A percentile compares a stretch with the other conserved stretches of the same genome.
phyloP scores from a whole-genome alignment of 2,797 vertebrate genomes.

The Etheostoma nigrum region DNA sequence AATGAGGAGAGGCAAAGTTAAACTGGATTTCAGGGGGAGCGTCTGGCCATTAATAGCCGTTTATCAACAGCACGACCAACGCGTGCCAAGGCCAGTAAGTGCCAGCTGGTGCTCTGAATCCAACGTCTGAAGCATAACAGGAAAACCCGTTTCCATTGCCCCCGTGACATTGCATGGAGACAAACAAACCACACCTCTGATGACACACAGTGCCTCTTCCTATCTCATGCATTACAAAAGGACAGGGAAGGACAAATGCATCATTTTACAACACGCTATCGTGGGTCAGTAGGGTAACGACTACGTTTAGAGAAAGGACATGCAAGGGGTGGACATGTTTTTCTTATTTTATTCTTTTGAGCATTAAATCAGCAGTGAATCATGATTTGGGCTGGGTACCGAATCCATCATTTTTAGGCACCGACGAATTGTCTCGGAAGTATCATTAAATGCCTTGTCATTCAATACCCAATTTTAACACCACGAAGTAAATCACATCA shows the following conservation, averaged over 20 bases:
- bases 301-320: background rate
- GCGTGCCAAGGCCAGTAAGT: conserved; percentile 59
- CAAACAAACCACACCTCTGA: conserved; percentile 46
- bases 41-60: conserved; percentile 70
- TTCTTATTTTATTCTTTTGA: background rate
- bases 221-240: conserved; percentile 21
- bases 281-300: conserved; percentile 28
- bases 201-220: conserved; percentile 13
- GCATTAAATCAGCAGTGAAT: conserved; percentile 1
- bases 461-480: no score
- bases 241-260: conserved; percentile 22
- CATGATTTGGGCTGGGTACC: no score
- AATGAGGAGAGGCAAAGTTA: conserved; percentile 62
- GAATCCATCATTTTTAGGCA: no score
- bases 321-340: background rate
- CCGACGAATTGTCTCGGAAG: no score
- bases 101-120: conserved; percentile 70
- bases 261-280: conserved; percentile 19
- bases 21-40: conserved; percentile 69
- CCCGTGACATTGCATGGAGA: conserved; percentile 3
- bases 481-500: no score
- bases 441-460: no score
- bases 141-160: conserved; percentile 36
- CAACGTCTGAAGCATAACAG: conserved; percentile 35
- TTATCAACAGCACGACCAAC: conserved; percentile 61